Base-by-base conservation (phyloP, 2,888 invertebrate species). In the Entomobrya multifasciata region DNA sequence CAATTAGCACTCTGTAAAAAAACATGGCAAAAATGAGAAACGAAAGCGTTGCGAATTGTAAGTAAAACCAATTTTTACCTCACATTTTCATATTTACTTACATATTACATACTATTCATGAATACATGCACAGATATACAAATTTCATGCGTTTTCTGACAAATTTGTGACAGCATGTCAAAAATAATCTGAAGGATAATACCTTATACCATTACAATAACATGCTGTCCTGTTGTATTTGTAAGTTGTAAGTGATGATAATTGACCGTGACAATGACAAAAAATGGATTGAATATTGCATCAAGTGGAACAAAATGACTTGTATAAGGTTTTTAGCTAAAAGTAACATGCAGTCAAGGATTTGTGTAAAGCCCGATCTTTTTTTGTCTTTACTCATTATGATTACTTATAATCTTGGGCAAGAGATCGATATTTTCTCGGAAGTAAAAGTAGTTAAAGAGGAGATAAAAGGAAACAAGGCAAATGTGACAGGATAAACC, bases 1-100 rank as follows among this genome's bases (percentile, higher is more conserved):
- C 93, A 52, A 93, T 93, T 82, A 93, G 91, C 30, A 92, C 90
- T 87, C 93, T 92, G 83, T 5, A 60, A 57, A 20, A 65, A 10
- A 13, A n/a, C n/a, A 36, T 36, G 5, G 36, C 5, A 36, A 6
- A 36, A 36, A 36, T 36, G 5, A 20, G 30, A 15, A 67, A 30
- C 4, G n/a, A 67, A 67, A 67, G 10, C 11, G 6, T n/a, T n/a
- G n/a, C n/a, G n/a, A n/a, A n/a, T n/a, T n/a, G n/a, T n/a, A 36
- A 67, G 17, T 27, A 36, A 17, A n/a, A n/a, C n/a, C n/a, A n/a
- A n/a, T n/a, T n/a, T n/a, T n/a, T n/a, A n/a, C n/a, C n/a, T n/a
- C n/a, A n/a, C n/a, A n/a, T n/a, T n/a, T n/a, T n/a, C n/a, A n/a
- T n/a, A n/a, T n/a, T n/a, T n/a, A n/a, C n/a, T n/a, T n/a, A n/a